phyloP scores from a whole-genome alignment of 1,140 invertebrate genomes.

The Plutomurus gul region DNA sequence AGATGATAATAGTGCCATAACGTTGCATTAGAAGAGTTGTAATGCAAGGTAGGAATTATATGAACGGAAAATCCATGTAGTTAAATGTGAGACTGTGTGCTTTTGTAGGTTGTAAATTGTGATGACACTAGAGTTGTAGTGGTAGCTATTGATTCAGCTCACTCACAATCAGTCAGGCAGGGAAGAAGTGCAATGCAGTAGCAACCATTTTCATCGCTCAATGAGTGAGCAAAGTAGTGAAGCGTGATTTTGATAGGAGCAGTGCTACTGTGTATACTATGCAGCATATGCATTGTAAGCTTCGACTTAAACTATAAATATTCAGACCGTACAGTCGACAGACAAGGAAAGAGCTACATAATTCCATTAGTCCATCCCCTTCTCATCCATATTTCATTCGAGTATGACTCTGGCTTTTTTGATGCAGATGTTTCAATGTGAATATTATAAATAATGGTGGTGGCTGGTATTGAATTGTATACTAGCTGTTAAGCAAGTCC shows the following conservation, averaged over 20 bases:
- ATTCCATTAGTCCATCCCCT: not conserved
- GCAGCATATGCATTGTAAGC: not conserved
- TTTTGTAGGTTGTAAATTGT: too few relatives aligned
- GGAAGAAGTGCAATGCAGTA: not conserved
- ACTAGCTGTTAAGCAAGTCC: not conserved
- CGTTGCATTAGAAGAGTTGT: not conserved
- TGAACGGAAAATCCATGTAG: too few relatives aligned
- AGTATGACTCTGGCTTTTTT: slow-evolving; percentile 6
- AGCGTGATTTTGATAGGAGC: slow-evolving; percentile 18
- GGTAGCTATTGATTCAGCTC: too few relatives aligned
- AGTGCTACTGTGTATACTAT: not conserved
- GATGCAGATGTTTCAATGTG: not conserved
- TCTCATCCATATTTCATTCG: slow-evolving; percentile 27
- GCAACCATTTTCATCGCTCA: slow-evolving; percentile 6
- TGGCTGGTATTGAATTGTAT: not conserved
- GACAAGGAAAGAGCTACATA: slow-evolving; percentile 11
- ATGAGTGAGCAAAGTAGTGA: slow-evolving; percentile 24
- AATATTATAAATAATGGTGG: not conserved
- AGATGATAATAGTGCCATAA: slow-evolving; percentile 19
- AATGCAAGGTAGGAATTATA: not conserved
- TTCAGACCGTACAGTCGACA: slow-evolving; percentile 1
- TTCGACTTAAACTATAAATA: slow-evolving; percentile 5
- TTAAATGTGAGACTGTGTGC: too few relatives aligned
- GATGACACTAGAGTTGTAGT: too few relatives aligned
- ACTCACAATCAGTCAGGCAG: not conserved